Evolutionary conservation across 1,140 invertebrate genomes (phyloP).

Genomic region (Manduca sexta): DNA sequence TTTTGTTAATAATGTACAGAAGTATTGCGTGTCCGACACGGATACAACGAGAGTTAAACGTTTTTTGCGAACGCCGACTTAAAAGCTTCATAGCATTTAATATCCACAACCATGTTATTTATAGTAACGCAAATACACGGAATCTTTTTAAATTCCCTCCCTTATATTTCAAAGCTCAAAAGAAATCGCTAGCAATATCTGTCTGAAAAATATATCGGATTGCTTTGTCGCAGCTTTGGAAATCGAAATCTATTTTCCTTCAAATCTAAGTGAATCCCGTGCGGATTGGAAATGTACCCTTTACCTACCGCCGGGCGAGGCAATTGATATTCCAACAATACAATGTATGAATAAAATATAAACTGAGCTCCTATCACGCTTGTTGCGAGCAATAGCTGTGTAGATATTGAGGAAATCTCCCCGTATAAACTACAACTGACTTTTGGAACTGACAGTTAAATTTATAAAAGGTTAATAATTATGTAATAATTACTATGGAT

Average conservation of each 20-base stretch:
- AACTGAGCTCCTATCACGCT: conserved; percentile 66
- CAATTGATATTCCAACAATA: conserved; percentile 74
- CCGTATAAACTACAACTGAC: no score
- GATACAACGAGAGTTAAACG: background rate
- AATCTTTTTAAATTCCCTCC: conserved; percentile 57
- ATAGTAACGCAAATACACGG: conserved; percentile 36
- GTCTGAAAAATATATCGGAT: conserved; percentile 74
- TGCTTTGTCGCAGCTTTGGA: conserved; percentile 72
- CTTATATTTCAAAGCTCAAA: conserved; percentile 73
- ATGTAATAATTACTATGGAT: no score
- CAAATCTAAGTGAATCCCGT: conserved; percentile 73
- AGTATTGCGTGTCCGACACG: background rate
- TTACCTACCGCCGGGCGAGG: conserved; percentile 71
- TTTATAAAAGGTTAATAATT: no score
- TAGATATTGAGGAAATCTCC: conserved; percentile 25
- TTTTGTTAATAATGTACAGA: conserved; percentile 15
- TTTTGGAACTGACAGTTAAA: no score
- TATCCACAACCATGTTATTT: background rate
- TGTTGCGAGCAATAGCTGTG: conserved; percentile 54
- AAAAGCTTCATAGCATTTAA: background rate
- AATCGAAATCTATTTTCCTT: conserved; percentile 74
- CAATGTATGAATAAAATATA: conserved; percentile 74
- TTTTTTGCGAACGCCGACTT: background rate
- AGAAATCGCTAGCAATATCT: conserved; percentile 73
- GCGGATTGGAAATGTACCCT: conserved; percentile 73